Base-by-base conservation (phyloP, 2,888 invertebrate genomes). In the Sipha maydis region DNA sequence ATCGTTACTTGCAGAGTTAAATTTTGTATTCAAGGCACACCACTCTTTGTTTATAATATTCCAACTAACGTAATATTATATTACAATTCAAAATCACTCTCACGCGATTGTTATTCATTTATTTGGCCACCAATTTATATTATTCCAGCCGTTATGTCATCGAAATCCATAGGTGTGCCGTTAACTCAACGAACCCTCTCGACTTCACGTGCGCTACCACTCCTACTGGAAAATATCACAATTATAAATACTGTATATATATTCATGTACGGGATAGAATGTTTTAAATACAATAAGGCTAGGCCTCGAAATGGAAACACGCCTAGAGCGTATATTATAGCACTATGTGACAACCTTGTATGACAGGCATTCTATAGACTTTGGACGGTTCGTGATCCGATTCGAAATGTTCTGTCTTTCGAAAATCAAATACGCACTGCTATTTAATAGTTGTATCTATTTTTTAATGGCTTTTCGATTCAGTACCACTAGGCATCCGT, bases 271-370 rank as follows among this genome's bases (percentile, higher is more conserved):
- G 31, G 54, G 56, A 25, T 28, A 67, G 77, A 48, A 77, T 77
- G 85, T 85, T 77, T 77, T 71, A 85, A 85, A 85, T 54, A 85
- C 78, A 85, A 86, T 79, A 86, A 85, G 54, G 56, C 56, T 56
- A 80, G 71, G 38, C 54, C 54, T 78, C 77, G 34, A 69, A 48
- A 71, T 31, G 69, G 85, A 61, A 84, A 84, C 48, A 61, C 84
- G 84, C 84, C 84, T 85, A 41, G 25, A 76, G 76, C 76, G 61
- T 75, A 67, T 61, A 67, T 77, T 73, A 67, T 67, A 25, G 17
- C 54, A 76, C 75, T 3, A 25, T 84, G 76, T 77, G 84, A 85
- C 84, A 85, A 85, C 84, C 84, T 85, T 85, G 84, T 85, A 76
- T 85, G 41, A 85, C n/a, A 41, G 41, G 41, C 67, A 31, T 85